Conservation (phyloP, 1,140 invertebrate species). For the Drosophila obscura region DNA sequence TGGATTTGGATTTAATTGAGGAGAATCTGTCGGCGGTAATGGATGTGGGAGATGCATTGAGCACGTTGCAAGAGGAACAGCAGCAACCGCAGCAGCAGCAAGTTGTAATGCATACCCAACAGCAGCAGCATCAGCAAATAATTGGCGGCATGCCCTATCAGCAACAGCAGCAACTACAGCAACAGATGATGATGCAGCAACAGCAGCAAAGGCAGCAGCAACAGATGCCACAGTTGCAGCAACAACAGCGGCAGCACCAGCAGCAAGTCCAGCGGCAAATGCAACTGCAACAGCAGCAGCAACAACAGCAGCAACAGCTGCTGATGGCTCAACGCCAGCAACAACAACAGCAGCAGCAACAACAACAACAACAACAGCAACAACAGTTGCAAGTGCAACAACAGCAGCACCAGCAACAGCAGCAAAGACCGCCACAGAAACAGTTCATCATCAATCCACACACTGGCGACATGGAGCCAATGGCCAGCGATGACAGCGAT, state of each 20-base stretch:
- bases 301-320: slow-evolving; percentile 15
- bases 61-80: slow-evolving; percentile 56
- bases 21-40: slow-evolving; percentile 77
- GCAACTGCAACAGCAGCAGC: slow-evolving; percentile 35
- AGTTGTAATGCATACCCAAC: slow-evolving; percentile 39
- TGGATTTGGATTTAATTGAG: slow-evolving; percentile 80
- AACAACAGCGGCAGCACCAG: slow-evolving; percentile 39
- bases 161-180: slow-evolving; percentile 39
- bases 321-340: slow-evolving; percentile 32
- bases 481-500: slow-evolving; percentile 88
- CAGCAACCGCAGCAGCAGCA: slow-evolving; percentile 52
- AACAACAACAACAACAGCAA: slow-evolving; percentile 29
- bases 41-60: slow-evolving; percentile 74
- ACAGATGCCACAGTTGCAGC: slow-evolving; percentile 44
- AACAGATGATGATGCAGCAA: slow-evolving; percentile 40
- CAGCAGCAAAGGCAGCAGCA: slow-evolving; percentile 52
- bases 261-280: slow-evolving; percentile 43
- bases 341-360: slow-evolving; percentile 25
- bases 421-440: slow-evolving; percentile 84
- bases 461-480: slow-evolving; percentile 93
- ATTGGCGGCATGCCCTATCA: slow-evolving; percentile 30
- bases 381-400: slow-evolving; percentile 46
- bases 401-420: slow-evolving; percentile 50
- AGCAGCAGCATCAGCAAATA: slow-evolving; percentile 45
- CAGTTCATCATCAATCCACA: slow-evolving; percentile 94